Conservation (phyloP, 2,113 vertebrate species). For the Dasyornis broadbenti region DNA sequence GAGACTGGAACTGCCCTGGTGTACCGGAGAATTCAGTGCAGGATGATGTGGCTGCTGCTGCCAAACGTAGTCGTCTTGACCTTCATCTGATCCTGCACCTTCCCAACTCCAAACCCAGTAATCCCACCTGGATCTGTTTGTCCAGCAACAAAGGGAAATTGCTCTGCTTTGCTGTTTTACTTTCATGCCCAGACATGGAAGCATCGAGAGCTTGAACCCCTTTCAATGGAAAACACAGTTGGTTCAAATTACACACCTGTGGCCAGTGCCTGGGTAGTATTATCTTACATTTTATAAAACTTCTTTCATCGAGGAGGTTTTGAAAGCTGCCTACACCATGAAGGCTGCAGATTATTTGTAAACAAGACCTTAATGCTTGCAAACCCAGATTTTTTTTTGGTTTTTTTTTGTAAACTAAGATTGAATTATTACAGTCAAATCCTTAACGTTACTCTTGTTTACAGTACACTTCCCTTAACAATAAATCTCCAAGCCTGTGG, state of each 20-base stretch:
- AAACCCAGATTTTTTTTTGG: background rate
- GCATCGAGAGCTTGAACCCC: background rate
- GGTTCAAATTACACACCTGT: background rate
- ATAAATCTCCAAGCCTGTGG: conserved; percentile 49
- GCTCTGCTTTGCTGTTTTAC: background rate
- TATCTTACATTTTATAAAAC: background rate
- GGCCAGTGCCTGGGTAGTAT: background rate
- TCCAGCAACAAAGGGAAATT: background rate
- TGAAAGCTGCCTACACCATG: background rate
- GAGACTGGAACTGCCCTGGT: background rate
- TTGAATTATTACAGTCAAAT: conserved; percentile 53
- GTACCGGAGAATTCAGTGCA: background rate
- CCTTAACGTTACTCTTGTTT: conserved; percentile 46
- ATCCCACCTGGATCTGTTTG: background rate
- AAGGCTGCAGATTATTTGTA: conserved; percentile 42
- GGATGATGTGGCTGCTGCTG: background rate
- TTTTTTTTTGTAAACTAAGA: background rate
- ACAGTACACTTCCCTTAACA: conserved; percentile 31
- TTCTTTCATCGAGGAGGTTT: background rate
- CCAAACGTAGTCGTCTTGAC: background rate
- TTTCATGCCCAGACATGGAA: background rate
- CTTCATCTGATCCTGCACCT: background rate
- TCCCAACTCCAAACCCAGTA: background rate
- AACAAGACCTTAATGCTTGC: background rate
- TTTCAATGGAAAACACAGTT: background rate